phyloP scores from a whole-genome alignment of 2,888 invertebrate species.

The Eupithecia tripunctaria region DNA sequence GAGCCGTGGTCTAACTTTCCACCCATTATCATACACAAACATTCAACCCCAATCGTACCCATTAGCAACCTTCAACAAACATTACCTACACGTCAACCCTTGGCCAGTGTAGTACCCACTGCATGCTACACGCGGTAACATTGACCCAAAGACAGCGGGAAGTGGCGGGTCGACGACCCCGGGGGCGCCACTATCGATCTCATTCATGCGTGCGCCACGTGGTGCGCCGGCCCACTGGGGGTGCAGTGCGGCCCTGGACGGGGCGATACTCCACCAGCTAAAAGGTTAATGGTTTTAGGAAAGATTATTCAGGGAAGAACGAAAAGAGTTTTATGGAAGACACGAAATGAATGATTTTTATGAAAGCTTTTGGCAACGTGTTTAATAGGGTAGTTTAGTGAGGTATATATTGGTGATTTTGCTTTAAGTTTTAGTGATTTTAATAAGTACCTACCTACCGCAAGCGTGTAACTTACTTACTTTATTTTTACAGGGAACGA shows the following conservation, averaged over 20 bases:
- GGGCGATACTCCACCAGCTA: not conserved
- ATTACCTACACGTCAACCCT: not conserved
- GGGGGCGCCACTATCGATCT: slow-evolving; percentile 61
- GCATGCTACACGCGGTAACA: slow-evolving; percentile 34
- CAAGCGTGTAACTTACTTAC: not conserved
- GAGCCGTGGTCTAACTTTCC: not conserved
- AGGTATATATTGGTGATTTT: not conserved
- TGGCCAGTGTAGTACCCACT: not conserved
- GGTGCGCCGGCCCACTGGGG: not conserved
- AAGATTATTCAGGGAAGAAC: not conserved
- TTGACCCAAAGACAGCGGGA: slow-evolving; percentile 42
- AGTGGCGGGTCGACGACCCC: slow-evolving; percentile 39
- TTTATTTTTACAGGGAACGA: not conserved
- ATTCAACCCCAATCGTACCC: not conserved
- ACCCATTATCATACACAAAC: not conserved
- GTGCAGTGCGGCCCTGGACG: not conserved
- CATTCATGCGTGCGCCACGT: slow-evolving; percentile 59
- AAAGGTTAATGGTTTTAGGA: not conserved
- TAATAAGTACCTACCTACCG: no score
- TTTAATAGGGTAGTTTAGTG: not conserved
- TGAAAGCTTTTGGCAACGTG: not conserved
- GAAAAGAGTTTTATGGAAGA: slow-evolving; percentile 1
- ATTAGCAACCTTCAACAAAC: not conserved
- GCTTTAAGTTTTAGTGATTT: not conserved
- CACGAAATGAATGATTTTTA: not conserved